Percentiles rank a stretch among this genome's conserved stretches.
Evolutionary conservation across 2,797 vertebrate species (phyloP).

Genomic region (Urophycis tenuis): DNA sequence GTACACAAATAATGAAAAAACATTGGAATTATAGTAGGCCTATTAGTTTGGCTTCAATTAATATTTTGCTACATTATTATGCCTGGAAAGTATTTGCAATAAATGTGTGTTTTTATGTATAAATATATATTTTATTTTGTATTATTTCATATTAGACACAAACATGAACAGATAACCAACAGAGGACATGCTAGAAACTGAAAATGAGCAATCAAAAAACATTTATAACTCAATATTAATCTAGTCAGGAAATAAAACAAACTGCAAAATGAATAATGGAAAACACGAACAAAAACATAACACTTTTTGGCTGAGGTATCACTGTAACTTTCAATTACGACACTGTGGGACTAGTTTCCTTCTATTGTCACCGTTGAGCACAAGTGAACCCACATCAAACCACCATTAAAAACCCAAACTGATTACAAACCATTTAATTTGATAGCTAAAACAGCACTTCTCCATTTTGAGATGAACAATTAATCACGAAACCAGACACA

Average conservation of each 20-base stretch:
- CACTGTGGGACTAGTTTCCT: conserved; percentile 53
- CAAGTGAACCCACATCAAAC: conserved; percentile 55
- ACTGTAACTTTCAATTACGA: conserved; percentile 63
- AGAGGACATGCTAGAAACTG: not conserved
- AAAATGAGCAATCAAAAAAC: not conserved
- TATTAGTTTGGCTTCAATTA: too few species aligned
- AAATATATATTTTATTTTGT: not conserved
- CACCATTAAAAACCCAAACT: conserved; percentile 68
- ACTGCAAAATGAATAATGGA: conserved; percentile 39
- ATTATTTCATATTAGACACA: conserved; percentile 7
- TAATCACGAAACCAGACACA: conserved; percentile 62
- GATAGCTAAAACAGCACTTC: conserved; percentile 63
- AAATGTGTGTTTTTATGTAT: not conserved
- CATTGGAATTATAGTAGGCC: not conserved
- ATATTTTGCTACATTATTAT: too few species aligned
- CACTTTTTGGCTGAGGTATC: conserved; percentile 62
- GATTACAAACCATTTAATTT: conserved; percentile 74
- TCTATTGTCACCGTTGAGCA: conserved; percentile 63
- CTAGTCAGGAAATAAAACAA: conserved; percentile 54
- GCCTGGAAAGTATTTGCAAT: not conserved
- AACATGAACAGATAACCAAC: conserved; percentile 1
- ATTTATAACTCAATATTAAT: conserved; percentile 29
- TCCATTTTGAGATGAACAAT: conserved; percentile 63
- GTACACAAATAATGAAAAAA: not conserved
- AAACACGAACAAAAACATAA: conserved; percentile 56